These are phyloP conservation scores for Morelia viridis DNA, from an alignment of 2,797 vertebrate species.

Conservation along the genomic window DNA sequence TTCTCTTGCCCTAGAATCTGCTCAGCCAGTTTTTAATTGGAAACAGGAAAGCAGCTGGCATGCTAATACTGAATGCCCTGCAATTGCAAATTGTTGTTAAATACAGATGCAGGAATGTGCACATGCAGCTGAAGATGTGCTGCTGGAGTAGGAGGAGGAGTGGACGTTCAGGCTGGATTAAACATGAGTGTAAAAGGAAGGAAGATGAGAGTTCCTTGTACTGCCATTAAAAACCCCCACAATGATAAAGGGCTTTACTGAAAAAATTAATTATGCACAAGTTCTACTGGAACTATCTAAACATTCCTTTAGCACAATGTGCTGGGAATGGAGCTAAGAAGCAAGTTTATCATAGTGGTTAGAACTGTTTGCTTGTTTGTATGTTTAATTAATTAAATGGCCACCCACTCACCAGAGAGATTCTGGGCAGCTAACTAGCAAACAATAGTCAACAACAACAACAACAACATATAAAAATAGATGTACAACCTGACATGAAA, in stretches of 20 bases:
- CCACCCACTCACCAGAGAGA: too few species aligned
- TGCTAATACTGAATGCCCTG: slow-evolving; percentile 53
- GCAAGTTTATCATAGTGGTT: too few species aligned
- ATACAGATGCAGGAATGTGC: slow-evolving; percentile 66
- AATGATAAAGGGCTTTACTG: not conserved
- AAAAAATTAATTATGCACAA: slow-evolving; percentile 6
- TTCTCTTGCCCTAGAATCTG: slow-evolving; percentile 60
- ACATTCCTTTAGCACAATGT: not conserved
- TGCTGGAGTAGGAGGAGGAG: not conserved
- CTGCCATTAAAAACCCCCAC: not conserved
- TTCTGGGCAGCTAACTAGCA: too few species aligned
- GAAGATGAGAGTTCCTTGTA: not conserved
- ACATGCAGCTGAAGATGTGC: slow-evolving; percentile 35
- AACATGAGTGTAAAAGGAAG: slow-evolving; percentile 16
- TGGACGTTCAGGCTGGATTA: slow-evolving; percentile 18
- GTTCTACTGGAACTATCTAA: not conserved
- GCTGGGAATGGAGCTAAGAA: not conserved
- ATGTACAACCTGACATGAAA: too few species aligned
- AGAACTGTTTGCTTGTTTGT: too few species aligned
- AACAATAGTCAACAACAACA: too few species aligned
- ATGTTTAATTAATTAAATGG: too few species aligned
- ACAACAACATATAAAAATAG: too few species aligned
- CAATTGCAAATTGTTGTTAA: slow-evolving; percentile 62
- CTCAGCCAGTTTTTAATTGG: slow-evolving; percentile 67
- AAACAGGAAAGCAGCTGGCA: slow-evolving; percentile 63